Percentiles rank a stretch among this genome's conserved stretches.
phyloP scores from a whole-genome alignment of 2,113 vertebrate species.

The Tragelaphus strepsiceros region DNA sequence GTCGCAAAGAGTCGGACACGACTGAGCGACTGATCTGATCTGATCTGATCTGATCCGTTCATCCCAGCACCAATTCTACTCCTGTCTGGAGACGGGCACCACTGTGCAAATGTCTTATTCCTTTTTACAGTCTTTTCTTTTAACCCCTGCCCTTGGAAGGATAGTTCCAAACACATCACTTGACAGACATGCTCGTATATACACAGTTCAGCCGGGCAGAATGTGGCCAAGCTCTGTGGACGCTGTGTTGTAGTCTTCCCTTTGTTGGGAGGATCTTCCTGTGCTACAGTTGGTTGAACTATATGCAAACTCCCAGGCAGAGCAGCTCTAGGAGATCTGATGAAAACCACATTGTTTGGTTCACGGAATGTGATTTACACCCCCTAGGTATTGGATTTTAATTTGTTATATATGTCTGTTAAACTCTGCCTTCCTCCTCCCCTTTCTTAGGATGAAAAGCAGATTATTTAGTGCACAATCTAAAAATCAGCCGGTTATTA shows the following conservation, averaged over 20 bases:
- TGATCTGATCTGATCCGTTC: background rate
- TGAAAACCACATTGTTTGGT: constrained; percentile 35
- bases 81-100: background rate
- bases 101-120: background rate
- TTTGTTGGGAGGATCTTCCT: background rate
- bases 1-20: too few relatives aligned
- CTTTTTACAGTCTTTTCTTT: background rate
- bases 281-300: background rate
- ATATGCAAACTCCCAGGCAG: background rate
- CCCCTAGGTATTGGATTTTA: constrained; percentile 48
- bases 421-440: constrained; percentile 57
- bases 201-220: background rate
- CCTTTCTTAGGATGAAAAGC: constrained; percentile 62
- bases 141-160: background rate
- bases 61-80: background rate
- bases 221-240: fast-evolving
- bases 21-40: too few relatives aligned
- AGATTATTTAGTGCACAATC: constrained; percentile 69
- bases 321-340: constrained; percentile 12
- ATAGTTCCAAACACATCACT: background rate
- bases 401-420: constrained; percentile 65
- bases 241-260: background rate
- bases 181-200: background rate
- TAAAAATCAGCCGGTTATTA: constrained; percentile 68
- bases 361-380: constrained; percentile 56